Conservation (phyloP, 2,113 vertebrate genomes). For the Hystrix brachyura region DNA sequence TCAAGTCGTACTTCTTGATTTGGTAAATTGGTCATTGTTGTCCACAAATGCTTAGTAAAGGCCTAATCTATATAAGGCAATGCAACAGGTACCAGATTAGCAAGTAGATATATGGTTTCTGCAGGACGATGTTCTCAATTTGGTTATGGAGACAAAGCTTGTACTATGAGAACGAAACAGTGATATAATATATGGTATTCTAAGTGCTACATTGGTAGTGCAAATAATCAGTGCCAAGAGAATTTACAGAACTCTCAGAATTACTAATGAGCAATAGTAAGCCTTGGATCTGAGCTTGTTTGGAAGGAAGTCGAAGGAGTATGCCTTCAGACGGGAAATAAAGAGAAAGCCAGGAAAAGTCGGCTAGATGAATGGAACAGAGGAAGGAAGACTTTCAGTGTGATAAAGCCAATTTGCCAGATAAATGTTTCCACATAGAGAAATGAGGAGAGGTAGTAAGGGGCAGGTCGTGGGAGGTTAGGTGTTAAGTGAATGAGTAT, state of each 20-base stretch:
- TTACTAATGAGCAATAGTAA: neutral
- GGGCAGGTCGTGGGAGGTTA: neutral
- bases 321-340: constrained; percentile 34
- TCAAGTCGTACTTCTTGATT: neutral
- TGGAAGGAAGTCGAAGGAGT: neutral
- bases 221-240: neutral
- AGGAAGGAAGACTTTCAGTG: neutral
- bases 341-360: neutral
- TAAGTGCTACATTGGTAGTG: neutral
- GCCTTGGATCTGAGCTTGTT: constrained; percentile 6
- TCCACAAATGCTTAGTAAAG: neutral
- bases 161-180: neutral
- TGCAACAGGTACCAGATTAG: neutral
- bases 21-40: neutral
- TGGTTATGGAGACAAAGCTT: neutral
- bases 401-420: neutral
- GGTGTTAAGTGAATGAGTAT: neutral
- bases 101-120: neutral
- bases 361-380: neutral
- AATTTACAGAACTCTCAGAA: neutral
- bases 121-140: neutral
- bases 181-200: neutral
- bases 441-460: neutral
- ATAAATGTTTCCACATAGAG: neutral
- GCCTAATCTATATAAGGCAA: neutral